A percentile compares a stretch with the other conserved stretches of the same genome.
These are phyloP conservation scores for Neria commutata DNA, from an alignment of 2,888 invertebrate species.

Conservation along the genomic window DNA sequence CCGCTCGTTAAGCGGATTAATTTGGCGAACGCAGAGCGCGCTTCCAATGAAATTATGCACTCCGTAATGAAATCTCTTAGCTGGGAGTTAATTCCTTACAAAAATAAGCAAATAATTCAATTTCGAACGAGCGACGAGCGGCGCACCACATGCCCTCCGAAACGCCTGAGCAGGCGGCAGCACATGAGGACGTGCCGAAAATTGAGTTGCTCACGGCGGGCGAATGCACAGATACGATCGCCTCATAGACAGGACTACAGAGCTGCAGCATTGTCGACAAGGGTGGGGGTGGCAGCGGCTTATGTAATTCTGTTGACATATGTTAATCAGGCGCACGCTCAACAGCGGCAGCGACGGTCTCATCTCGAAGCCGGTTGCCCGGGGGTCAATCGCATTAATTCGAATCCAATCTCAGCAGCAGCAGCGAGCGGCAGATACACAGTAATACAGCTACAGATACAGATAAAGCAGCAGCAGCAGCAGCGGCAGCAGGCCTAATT, in stretches of 20 bases:
- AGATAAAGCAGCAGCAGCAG: constrained; percentile 36
- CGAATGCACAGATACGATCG: constrained; percentile 16
- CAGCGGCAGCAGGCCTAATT: constrained; percentile 18
- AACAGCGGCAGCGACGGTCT: constrained; percentile 34
- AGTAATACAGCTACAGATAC: constrained; percentile 25
- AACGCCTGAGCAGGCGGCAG: constrained; percentile 20
- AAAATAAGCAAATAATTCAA: constrained; percentile 56
- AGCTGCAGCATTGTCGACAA: neutral
- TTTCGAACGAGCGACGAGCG: no score
- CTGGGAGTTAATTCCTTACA: constrained; percentile 48
- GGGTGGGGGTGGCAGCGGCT: constrained; percentile 38
- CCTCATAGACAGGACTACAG: constrained; percentile 19
- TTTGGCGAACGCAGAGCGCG: constrained; percentile 5
- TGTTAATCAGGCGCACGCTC: constrained; percentile 61
- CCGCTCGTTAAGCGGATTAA: no score
- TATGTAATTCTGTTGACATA: constrained; percentile 60
- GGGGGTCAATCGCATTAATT: constrained; percentile 59
- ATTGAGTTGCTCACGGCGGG: neutral
- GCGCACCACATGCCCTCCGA: neutral
- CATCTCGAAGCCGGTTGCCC: constrained; percentile 40
- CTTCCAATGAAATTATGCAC: constrained; percentile 6
- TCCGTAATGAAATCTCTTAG: constrained; percentile 6
- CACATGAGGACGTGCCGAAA: constrained; percentile 26
- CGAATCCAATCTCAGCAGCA: constrained; percentile 52
- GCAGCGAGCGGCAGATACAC: constrained; percentile 15